Evolutionary conservation across 37 sponge, comb jelly and placozoan species (phyloP).

Genomic region (Chondrilla cf. caribensis): DNA sequence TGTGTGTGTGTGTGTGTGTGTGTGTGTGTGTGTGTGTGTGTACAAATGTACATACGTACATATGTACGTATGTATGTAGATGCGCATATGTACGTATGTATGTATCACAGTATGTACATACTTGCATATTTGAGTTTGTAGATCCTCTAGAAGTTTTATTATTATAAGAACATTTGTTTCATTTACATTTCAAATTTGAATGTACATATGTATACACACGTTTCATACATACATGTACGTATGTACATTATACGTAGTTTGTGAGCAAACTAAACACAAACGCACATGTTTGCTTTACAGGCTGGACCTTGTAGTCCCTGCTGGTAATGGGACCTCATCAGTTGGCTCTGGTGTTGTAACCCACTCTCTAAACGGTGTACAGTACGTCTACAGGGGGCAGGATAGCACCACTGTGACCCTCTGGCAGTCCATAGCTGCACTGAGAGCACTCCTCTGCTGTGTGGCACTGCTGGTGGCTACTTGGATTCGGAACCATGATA

Average conservation of each 20-base stretch:
- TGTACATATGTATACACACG: background rate
- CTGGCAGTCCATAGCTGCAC: constrained; percentile 38
- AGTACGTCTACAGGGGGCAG: background rate
- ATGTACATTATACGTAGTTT: background rate
- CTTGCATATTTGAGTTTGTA: too few species aligned
- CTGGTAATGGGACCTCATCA: background rate
- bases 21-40: too few species aligned
- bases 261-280: background rate
- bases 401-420: constrained; percentile 4
- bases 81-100: too few species aligned
- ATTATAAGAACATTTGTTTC: too few species aligned
- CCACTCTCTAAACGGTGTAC: constrained; percentile 13
- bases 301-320: background rate
- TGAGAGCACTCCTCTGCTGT: constrained; percentile 46
- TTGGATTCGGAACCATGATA: constrained; percentile 36
- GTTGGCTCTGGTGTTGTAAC: background rate
- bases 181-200: too few species aligned
- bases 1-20: too few species aligned
- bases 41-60: too few species aligned
- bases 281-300: background rate
- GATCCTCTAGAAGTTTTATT: too few species aligned
- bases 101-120: too few species aligned
- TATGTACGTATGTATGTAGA: too few species aligned
- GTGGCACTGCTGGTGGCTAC: constrained; percentile 39
- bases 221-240: background rate